These are phyloP conservation scores for Phylloscopus trochilus DNA, from an alignment of 2,113 vertebrate species.

Conservation along the genomic window DNA sequence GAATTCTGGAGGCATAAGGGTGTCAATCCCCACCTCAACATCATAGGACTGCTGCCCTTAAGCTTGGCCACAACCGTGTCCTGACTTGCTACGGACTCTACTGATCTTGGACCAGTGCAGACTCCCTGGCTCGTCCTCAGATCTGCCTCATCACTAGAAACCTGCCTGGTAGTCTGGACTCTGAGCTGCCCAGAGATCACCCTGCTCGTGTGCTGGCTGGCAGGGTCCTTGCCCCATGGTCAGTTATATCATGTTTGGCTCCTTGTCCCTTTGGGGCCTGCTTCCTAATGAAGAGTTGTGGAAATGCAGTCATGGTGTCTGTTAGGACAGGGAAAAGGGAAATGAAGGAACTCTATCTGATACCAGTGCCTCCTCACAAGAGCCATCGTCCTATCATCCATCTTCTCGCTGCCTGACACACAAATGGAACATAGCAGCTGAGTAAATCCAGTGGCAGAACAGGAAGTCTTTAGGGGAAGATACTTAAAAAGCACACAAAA, in stretches of 20 bases:
- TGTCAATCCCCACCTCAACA: not conserved
- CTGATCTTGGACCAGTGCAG: not conserved
- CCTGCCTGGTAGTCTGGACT: not conserved
- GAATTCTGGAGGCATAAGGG: not conserved
- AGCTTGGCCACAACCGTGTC: not conserved
- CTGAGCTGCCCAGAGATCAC: not conserved
- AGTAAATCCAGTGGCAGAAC: not conserved
- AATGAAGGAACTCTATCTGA: rapidly evolving
- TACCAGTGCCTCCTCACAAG: not conserved
- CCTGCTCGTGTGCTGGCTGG: rapidly evolving
- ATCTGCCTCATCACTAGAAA: not conserved
- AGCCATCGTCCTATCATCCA: not conserved
- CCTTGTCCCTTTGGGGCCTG: too few species aligned
- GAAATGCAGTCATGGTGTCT: not conserved
- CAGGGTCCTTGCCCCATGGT: not conserved
- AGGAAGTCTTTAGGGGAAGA: not conserved
- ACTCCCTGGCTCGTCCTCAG: not conserved
- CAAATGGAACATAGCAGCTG: not conserved
- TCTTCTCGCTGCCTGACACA: not conserved
- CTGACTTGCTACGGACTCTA: too few species aligned
- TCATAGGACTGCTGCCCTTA: rapidly evolving
- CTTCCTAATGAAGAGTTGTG: not conserved
- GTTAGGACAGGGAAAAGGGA: not conserved
- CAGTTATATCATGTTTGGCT: not conserved
- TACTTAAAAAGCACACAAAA: not conserved